Evolutionary conservation across 2,797 vertebrate species (phyloP), one percentile per base, ranked within the genome.

Genomic region (Sebastes glaucus): DNA sequence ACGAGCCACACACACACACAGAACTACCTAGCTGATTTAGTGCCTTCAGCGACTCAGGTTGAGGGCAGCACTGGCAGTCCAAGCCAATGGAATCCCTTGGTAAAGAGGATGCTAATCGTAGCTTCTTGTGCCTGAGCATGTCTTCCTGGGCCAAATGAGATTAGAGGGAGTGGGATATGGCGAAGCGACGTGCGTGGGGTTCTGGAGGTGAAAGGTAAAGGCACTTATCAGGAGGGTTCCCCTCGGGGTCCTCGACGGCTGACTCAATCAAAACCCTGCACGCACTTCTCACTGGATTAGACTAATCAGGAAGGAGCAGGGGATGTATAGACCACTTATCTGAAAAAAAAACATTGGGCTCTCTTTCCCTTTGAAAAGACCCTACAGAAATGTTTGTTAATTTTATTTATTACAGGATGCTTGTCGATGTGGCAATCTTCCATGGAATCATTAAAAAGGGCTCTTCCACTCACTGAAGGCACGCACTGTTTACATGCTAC

Each of bases 131-230:
- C 92, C 90, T 94, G 93, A 95, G 94, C 94, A 93, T 95, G 95
- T 95, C 94, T 94, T 96, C 92, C 94, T 93, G 93, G 93, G 92
- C 92, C 93, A 95, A 94, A 95, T 95, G 95, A 95, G 96, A 96
- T 96, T 95, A 95, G 93, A 89, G 89, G 74, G 87, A 93, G 91
- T 89, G 92, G 91, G 90, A 92, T 92, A 91, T 55, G 83, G 87
- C 35, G 83, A 79, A 92, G 90, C 78, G 89, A 90, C 90, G 92
- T 92, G 94, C 87, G 92, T 93, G 94, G 94, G 93, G 94, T 94
- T 95, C 93, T 94, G 94, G 95, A 96, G 96, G 96, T 96, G 96
- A 96, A 96, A 96, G 96, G 96, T 96, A 96, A 96, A 96, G 94
- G 94, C 95, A 96, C 96, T 96, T 96, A 96, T 96, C 95, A 94